phyloP scores from a whole-genome alignment of 2,888 invertebrate species.

The Monopis laevigella region DNA sequence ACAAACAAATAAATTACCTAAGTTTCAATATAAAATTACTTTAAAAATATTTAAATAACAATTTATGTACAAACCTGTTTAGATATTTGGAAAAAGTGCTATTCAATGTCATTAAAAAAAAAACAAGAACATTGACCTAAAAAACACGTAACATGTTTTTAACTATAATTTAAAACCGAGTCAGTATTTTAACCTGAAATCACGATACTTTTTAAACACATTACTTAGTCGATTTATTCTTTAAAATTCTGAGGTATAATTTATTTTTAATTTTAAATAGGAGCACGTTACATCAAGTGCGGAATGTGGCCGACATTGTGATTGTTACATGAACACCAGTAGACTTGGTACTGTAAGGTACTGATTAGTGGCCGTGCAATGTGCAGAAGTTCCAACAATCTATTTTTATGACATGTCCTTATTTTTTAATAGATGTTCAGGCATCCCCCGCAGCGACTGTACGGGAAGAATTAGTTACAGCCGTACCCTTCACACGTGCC shows the following conservation, averaged over 20 bases:
- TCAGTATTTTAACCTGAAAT: background rate
- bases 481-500: conserved; percentile 57
- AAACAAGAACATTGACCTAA: conserved; percentile 54
- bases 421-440: conserved; percentile 64
- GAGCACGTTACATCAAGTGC: conserved; percentile 4
- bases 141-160: conserved; percentile 62
- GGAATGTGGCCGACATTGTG: conserved; percentile 57
- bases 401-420: conserved; percentile 66
- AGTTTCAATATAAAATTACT: conserved; percentile 22
- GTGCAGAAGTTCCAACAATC: conserved; percentile 41
- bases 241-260: background rate
- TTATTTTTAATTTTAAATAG: background rate
- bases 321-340: conserved; percentile 56
- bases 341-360: conserved; percentile 29
- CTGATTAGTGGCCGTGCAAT: conserved; percentile 37
- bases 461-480: conserved; percentile 49
- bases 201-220: background rate
- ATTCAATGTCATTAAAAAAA: background rate
- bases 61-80: background rate
- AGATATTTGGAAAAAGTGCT: background rate
- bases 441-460: conserved; percentile 61
- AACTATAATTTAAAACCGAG: background rate
- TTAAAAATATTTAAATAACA: background rate
- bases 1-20: conserved; percentile 19
- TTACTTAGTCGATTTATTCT: background rate